These are phyloP conservation scores for Cheilosia variabilis DNA, from an alignment of 2,888 invertebrate species.

Conservation along the genomic window DNA sequence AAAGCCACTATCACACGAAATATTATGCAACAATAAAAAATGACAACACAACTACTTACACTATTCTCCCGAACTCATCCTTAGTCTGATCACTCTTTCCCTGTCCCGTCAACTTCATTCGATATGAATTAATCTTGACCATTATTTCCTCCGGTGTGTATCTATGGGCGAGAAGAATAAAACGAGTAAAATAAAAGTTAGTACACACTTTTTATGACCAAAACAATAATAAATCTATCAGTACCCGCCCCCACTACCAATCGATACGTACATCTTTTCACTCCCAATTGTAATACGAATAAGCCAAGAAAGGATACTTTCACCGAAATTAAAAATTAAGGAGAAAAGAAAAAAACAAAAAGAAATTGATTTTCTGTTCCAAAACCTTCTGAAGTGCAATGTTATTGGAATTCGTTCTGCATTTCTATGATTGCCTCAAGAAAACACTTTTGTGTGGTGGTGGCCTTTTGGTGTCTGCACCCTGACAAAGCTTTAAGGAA, in stretches of 20 bases:
- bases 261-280: constrained; percentile 50
- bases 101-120: constrained; percentile 92
- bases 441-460: constrained; percentile 1
- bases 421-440: constrained; percentile 66
- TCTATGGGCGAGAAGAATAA: constrained; percentile 85
- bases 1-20: constrained; percentile 18
- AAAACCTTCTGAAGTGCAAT: constrained; percentile 41
- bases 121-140: constrained; percentile 93
- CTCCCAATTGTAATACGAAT: constrained; percentile 4
- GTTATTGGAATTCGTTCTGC: constrained; percentile 61
- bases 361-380: constrained; percentile 36
- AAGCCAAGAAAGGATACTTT: constrained; percentile 11
- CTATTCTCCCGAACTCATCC: constrained; percentile 94
- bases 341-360: constrained; percentile 13
- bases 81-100: constrained; percentile 86
- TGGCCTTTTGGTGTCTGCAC: constrained; percentile 51
- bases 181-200: constrained; percentile 11
- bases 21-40: constrained; percentile 52
- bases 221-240: constrained; percentile 52
- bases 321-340: constrained; percentile 15
- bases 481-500: constrained; percentile 63
- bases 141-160: constrained; percentile 93
- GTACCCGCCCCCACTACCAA: constrained; percentile 9
- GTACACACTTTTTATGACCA: constrained; percentile 38
- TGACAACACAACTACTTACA: constrained; percentile 85